Conservation (phyloP, 2,797 vertebrate species). For the Intellagama lesueurii region DNA sequence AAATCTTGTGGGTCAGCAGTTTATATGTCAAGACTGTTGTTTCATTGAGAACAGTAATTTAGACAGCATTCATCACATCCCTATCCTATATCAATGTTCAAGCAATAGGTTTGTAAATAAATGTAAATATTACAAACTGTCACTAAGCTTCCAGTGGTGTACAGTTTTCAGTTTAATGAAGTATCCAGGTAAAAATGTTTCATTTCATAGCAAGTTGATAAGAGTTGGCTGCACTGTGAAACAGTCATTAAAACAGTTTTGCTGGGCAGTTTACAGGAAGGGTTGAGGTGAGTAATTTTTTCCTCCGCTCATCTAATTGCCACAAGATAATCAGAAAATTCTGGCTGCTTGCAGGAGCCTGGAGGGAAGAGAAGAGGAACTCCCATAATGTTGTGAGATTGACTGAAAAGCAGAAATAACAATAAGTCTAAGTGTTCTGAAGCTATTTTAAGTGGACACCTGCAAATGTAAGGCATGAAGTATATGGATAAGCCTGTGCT, state of each 20-base stretch:
- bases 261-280: not conserved
- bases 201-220: not conserved
- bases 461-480: not conserved
- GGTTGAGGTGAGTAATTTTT: not conserved
- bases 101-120: too few species aligned
- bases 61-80: too few species aligned
- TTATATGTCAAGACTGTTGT: too few species aligned
- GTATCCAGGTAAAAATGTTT: not conserved
- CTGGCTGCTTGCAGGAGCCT: slow-evolving; percentile 16
- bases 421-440: not conserved
- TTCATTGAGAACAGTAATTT: too few species aligned
- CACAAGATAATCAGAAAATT: not conserved
- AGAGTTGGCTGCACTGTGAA: not conserved
- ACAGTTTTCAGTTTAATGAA: not conserved
- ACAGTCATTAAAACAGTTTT: slow-evolving; percentile 4
- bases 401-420: not conserved
- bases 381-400: not conserved
- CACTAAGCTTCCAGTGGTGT: too few species aligned
- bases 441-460: not conserved
- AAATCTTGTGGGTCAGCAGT: too few species aligned
- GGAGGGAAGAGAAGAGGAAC: not conserved
- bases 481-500: not conserved
- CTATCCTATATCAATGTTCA: too few species aligned
- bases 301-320: slow-evolving; percentile 7
- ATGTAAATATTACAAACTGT: too few species aligned